Evolutionary conservation across 2,797 vertebrate genomes (phyloP).

Genomic region (Luscinia luscinia): DNA sequence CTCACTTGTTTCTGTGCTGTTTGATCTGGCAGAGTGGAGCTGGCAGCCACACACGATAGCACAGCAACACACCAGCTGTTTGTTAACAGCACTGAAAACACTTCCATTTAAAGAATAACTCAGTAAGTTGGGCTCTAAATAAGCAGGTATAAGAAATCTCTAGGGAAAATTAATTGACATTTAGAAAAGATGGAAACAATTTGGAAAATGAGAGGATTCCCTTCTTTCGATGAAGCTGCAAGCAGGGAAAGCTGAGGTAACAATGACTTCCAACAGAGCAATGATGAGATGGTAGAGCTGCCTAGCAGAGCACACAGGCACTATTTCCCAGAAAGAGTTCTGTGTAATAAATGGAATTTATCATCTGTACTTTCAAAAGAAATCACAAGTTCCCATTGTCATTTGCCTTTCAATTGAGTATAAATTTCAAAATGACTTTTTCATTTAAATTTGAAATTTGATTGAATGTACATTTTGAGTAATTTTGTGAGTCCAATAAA

Average conservation of each 20-base stretch:
- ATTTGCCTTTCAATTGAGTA: constrained; percentile 21
- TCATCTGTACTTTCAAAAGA: constrained; percentile 24
- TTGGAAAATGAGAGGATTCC: constrained; percentile 60
- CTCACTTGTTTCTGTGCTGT: background rate
- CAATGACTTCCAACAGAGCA: constrained; percentile 59
- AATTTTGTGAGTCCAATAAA: constrained; percentile 3
- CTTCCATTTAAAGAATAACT: constrained; percentile 60
- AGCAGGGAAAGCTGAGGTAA: constrained; percentile 54
- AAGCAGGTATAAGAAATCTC: constrained; percentile 62
- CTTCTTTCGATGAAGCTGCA: constrained; percentile 45
- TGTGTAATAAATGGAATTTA: constrained; percentile 48
- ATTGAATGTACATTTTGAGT: constrained; percentile 16
- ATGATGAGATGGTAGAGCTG: constrained; percentile 63
- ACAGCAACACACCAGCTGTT: constrained; percentile 14
- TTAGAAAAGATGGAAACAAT: constrained; percentile 57
- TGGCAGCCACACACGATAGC: background rate
- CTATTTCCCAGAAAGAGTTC: background rate
- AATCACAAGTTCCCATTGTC: constrained; percentile 40
- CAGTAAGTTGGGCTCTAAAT: constrained; percentile 57
- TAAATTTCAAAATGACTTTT: constrained; percentile 47
- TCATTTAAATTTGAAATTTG: constrained; percentile 35
- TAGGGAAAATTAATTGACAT: constrained; percentile 63
- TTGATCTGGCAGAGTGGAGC: constrained; percentile 21
- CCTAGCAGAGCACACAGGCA: constrained; percentile 20
- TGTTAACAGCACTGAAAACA: constrained; percentile 53